A percentile compares a stretch with the other conserved stretches of the same genome.
phyloP scores from a whole-genome alignment of 2,113 vertebrate species.

The Callorhinus ursinus region DNA sequence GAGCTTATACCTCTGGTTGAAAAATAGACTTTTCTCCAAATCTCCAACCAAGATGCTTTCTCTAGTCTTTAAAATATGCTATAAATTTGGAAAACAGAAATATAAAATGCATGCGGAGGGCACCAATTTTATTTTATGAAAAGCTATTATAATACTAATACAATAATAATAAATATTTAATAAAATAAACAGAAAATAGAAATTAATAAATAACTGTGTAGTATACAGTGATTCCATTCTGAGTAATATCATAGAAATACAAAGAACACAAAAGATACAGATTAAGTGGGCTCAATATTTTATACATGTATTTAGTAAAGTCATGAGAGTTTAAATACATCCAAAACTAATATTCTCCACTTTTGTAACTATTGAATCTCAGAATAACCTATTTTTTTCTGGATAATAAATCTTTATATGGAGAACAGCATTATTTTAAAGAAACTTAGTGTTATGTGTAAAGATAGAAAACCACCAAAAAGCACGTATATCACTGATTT shows the following conservation, averaged over 20 bases:
- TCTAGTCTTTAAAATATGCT: slow-evolving; percentile 24
- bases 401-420: slow-evolving; percentile 59
- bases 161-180: slow-evolving; percentile 28
- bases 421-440: slow-evolving; percentile 65
- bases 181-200: slow-evolving; percentile 44
- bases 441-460: slow-evolving; percentile 50
- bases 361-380: slow-evolving; percentile 47
- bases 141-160: slow-evolving; percentile 29
- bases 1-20: background rate
- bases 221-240: background rate
- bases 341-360: slow-evolving; percentile 5
- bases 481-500: background rate
- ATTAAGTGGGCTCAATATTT: slow-evolving; percentile 43
- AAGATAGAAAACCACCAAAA: slow-evolving; percentile 51
- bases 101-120: background rate
- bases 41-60: background rate
- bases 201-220: slow-evolving; percentile 52
- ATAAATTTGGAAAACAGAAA: slow-evolving; percentile 29
- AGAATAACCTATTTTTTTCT: slow-evolving; percentile 63
- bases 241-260: background rate
- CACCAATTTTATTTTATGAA: slow-evolving; percentile 43
- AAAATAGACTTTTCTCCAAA: background rate
- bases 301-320: slow-evolving; percentile 48
- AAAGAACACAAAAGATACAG: slow-evolving; percentile 5
- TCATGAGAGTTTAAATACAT: slow-evolving; percentile 48